Percentiles rank a stretch among this genome's conserved stretches.
Conservation (phyloP, 2,113 vertebrate species). For the Saccopteryx leptura region DNA sequence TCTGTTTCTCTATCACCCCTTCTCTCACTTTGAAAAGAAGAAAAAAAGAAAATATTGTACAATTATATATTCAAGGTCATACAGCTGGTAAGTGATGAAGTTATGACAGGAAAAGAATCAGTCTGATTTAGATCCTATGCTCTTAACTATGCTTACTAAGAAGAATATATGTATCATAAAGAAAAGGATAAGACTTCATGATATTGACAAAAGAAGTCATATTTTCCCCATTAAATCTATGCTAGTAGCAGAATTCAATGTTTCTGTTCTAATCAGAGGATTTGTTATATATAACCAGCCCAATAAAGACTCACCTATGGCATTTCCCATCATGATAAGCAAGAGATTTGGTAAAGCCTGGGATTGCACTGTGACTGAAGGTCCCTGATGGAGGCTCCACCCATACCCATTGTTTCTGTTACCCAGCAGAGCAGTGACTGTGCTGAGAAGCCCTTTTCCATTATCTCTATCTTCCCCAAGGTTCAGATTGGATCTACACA, state of each 20-base stretch:
- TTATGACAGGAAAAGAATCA: neutral
- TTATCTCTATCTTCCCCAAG: neutral
- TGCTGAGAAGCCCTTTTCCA: neutral
- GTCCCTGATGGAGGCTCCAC: neutral
- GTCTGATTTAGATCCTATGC: neutral
- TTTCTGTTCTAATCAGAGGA: conserved; percentile 25
- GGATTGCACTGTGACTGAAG: neutral
- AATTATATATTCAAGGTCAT: neutral
- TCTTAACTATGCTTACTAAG: neutral
- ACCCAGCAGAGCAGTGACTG: neutral
- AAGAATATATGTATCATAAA: neutral
- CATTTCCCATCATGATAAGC: neutral
- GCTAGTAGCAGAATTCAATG: neutral
- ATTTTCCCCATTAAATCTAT: conserved; percentile 29
- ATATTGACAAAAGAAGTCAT: conserved; percentile 25
- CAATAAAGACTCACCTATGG: neutral
- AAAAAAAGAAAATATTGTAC: too few species aligned
- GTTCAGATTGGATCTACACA: neutral
- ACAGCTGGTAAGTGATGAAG: neutral
- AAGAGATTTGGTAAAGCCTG: neutral
- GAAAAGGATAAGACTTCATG: neutral
- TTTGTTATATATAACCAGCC: conserved; percentile 27
- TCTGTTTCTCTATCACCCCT: too few species aligned
- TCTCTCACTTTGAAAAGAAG: too few species aligned
- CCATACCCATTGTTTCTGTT: neutral